phyloP scores from a whole-genome alignment of 2,797 vertebrate species.

The Melanotaenia pygmaea region DNA sequence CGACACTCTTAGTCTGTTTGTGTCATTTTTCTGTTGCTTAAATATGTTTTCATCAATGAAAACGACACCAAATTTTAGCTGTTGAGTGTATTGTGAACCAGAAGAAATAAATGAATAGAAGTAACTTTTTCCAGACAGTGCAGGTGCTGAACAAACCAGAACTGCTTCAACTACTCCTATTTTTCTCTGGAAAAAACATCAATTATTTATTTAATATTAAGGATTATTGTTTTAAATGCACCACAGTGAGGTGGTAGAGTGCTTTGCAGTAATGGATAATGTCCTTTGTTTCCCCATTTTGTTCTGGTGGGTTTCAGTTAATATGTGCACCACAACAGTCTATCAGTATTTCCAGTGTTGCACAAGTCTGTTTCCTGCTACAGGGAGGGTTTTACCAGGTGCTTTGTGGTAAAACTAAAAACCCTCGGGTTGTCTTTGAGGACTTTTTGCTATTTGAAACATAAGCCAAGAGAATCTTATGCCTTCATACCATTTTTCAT shows the following conservation, averaged over 20 bases:
- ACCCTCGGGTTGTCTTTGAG: constrained; percentile 15
- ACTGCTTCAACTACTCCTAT: not conserved
- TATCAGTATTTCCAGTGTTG: constrained; percentile 12
- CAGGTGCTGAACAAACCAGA: not conserved
- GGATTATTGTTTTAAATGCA: constrained; percentile 9
- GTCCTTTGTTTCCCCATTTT: constrained; percentile 30
- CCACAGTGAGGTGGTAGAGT: constrained; percentile 69
- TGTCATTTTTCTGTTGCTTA: too few relatives aligned
- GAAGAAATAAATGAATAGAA: not conserved
- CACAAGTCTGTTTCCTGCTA: constrained; percentile 24
- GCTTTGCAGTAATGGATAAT: constrained; percentile 27
- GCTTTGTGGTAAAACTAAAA: constrained; percentile 30
- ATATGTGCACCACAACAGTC: constrained; percentile 31
- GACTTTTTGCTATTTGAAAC: constrained; percentile 44
- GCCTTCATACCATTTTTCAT: constrained; percentile 63
- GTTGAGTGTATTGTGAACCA: not conserved
- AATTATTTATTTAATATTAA: not conserved
- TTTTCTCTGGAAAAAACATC: not conserved
- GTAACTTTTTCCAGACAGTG: too few relatives aligned
- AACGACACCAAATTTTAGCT: too few relatives aligned
- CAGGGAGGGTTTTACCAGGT: constrained; percentile 38
- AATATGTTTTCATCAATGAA: too few relatives aligned
- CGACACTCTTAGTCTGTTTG: too few relatives aligned
- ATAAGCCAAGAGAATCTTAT: constrained; percentile 33
- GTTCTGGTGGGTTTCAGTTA: constrained; percentile 33